phyloP scores from a whole-genome alignment of 2,888 invertebrate genomes.

The Phalangium opilio region DNA sequence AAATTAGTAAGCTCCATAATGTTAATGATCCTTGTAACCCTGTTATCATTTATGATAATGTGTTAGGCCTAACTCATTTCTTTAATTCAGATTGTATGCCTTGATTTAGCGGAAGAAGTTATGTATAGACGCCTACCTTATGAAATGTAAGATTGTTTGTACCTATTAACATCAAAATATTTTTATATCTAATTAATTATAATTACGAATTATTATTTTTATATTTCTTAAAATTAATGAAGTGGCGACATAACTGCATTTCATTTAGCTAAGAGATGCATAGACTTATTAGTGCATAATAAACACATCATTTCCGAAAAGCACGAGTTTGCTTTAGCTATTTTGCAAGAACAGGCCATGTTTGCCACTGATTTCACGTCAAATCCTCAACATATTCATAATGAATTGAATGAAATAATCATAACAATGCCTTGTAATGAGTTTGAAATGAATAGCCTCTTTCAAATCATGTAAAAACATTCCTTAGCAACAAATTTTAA shows the following conservation, averaged over 20 bases:
- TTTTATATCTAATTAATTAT: too few relatives aligned
- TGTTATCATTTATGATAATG: too few relatives aligned
- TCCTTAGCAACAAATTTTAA: too few relatives aligned
- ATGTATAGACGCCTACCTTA: slow-evolving; percentile 41
- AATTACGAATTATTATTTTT: too few relatives aligned
- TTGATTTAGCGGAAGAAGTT: slow-evolving; percentile 41
- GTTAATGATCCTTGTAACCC: too few relatives aligned
- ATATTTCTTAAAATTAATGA: too few relatives aligned
- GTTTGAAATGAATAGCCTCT: too few relatives aligned
- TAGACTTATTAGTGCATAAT: slow-evolving; percentile 45
- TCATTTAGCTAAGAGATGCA: slow-evolving; percentile 45
- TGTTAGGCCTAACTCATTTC: too few relatives aligned
- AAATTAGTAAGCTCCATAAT: too few relatives aligned
- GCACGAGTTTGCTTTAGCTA: slow-evolving; percentile 48
- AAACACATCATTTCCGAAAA: slow-evolving; percentile 44
- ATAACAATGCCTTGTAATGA: slow-evolving; percentile 17
- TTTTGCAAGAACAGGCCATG: slow-evolving; percentile 39
- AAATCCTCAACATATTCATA: slow-evolving; percentile 42
- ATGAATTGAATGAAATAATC: slow-evolving; percentile 39
- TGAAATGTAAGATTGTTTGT: slow-evolving; percentile 38
- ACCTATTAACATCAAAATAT: neutral
- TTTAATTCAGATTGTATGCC: slow-evolving; percentile 12
- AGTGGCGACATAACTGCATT: slow-evolving; percentile 39
- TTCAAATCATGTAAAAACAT: too few relatives aligned
- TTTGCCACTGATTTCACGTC: slow-evolving; percentile 43